phyloP scores from a whole-genome alignment of 2,113 vertebrate species.

The Butorides virescens region DNA sequence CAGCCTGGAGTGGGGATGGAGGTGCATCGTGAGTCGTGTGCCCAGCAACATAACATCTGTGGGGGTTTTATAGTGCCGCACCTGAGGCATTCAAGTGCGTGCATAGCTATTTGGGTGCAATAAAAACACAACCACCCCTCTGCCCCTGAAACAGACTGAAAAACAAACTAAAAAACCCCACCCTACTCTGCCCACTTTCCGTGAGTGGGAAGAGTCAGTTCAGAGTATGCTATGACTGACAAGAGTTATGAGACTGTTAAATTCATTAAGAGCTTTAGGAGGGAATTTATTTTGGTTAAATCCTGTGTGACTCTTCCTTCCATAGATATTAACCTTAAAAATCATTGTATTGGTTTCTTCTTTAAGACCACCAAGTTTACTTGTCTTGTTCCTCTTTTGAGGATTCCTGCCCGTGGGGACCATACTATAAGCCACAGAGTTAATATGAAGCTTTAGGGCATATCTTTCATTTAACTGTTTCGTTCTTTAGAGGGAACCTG shows the following conservation, averaged over 20 bases:
- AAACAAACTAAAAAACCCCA: neutral
- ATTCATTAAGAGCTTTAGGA: neutral
- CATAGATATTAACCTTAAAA: neutral
- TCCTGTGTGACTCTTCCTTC: neutral
- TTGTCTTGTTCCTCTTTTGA: neutral
- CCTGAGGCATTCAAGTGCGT: neutral
- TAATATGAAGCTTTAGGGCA: neutral
- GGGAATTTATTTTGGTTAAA: neutral
- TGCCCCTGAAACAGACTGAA: neutral
- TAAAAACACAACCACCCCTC: neutral
- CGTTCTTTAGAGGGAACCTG: neutral
- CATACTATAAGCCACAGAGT: neutral
- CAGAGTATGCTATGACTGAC: neutral
- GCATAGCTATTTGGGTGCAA: neutral
- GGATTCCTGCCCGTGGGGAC: neutral
- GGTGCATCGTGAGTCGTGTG: neutral
- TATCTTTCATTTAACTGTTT: neutral
- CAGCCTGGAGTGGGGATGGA: neutral
- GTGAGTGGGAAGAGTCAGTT: neutral
- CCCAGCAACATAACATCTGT: neutral
- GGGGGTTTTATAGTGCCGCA: neutral
- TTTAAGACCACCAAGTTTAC: neutral
- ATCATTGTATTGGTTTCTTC: neutral
- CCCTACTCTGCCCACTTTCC: neutral
- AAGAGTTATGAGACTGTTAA: neutral